Base-by-base conservation (phyloP, 2,113 vertebrate species). In the Spea multiplicata region DNA sequence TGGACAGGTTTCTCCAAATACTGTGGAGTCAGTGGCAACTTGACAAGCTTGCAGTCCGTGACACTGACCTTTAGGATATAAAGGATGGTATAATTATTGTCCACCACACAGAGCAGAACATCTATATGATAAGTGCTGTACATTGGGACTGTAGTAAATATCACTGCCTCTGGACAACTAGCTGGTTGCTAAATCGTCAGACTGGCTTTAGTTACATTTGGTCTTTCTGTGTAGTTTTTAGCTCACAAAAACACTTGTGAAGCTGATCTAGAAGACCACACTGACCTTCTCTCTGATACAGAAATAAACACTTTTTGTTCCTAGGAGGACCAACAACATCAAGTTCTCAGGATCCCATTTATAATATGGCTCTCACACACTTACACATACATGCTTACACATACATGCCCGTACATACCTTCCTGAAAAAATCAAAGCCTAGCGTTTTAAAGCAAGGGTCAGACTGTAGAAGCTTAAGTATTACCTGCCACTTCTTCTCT, bases 1-100 rank as follows among this genome's bases (percentile, higher is more conserved):
- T n/a, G 92, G 94, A 79, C 96, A 97, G 0, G 92, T 91, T 16
- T 97, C 93, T 86, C 94, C 93, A 84, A 95, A 95, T 76, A 92
- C 88, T 59, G 84, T 83, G 48, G 86, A 70, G 53, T 97, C 92
- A 0, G 91, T 89, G 17, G 90, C 80, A 73, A 93, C 91, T 86
- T 96, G 96, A 83, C 96, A 98, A 3, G 88, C 93, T 84, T 97
- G 95, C 53, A 94, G 93, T 73, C 96, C 93, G 0, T 92, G 96
- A 64, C 96, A 97, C 68, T 94, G 91, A 44, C 86, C 97, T 99
- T 85, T 14, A 86, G 76, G 83, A 65, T 68, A 71, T 17, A 17
- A 48, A 76, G n/a, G 67, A 69, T n/a, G 46, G 46, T 69, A 48
- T 53, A 17, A 17, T 69, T 47, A 68, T 12, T 44, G 44, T 48